Percentiles rank a stretch among this genome's conserved stretches.
Conservation (phyloP, 2,888 invertebrate species). For the Nephrotoma appendiculata region DNA sequence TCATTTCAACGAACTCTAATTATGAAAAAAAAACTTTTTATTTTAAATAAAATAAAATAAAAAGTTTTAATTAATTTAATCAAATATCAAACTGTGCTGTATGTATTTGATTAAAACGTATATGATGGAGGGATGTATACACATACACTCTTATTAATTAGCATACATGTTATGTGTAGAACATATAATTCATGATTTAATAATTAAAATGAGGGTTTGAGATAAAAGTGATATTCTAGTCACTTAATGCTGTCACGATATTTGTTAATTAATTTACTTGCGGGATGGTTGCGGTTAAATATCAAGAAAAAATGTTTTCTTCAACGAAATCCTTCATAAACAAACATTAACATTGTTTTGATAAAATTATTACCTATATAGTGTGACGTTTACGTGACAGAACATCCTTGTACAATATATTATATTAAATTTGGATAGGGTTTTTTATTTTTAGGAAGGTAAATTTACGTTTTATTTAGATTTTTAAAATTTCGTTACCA, state of each 20-base stretch:
- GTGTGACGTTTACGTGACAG: too few relatives aligned
- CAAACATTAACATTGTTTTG: too few relatives aligned
- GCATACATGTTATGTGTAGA: not conserved
- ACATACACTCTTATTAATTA: not conserved
- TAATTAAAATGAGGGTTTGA: not conserved
- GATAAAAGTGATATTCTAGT: not conserved
- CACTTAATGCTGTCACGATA: not conserved
- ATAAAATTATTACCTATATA: too few relatives aligned
- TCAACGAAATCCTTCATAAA: too few relatives aligned
- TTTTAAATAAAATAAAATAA: not conserved
- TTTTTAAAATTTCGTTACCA: too few relatives aligned
- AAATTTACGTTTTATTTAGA: too few relatives aligned
- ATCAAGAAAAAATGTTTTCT: too few relatives aligned
- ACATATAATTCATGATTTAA: not conserved
- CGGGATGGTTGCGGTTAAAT: too few relatives aligned
- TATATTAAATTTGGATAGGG: too few relatives aligned
- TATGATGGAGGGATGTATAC: not conserved
- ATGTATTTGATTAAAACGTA: not conserved
- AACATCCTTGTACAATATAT: too few relatives aligned
- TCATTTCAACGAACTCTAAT: not conserved
- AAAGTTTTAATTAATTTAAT: not conserved
- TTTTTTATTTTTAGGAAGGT: too few relatives aligned
- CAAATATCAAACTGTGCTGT: not conserved
- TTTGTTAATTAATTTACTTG: too few relatives aligned
- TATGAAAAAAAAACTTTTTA: not conserved